phyloP scores from a whole-genome alignment of 2,888 invertebrate species.

The Eumacrocentrus americanus region DNA sequence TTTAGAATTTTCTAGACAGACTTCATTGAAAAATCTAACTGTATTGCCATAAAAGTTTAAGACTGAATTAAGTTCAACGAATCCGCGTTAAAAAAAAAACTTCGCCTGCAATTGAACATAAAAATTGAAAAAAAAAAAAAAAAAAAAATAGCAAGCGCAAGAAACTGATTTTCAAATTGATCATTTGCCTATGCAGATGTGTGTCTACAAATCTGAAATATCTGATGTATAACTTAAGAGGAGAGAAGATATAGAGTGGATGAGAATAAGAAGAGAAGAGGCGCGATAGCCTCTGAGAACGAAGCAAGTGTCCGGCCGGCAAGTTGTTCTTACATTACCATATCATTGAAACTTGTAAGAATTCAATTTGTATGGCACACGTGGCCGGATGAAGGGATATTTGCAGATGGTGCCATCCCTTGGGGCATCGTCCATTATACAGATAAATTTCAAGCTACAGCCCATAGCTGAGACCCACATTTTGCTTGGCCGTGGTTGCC shows the following conservation, averaged over 20 bases:
- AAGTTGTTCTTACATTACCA: slow-evolving; percentile 46
- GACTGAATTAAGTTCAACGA: too few species aligned
- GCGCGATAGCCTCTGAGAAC: background rate
- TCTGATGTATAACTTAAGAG: background rate
- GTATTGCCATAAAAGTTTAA: too few species aligned
- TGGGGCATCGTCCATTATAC: slow-evolving; percentile 43
- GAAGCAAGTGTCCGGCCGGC: slow-evolving; percentile 45
- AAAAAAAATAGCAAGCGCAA: too few species aligned
- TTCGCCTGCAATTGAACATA: background rate
- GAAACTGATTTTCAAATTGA: too few species aligned
- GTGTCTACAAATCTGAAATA: too few species aligned
- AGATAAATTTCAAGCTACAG: slow-evolving; percentile 40
- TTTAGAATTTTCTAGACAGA: background rate
- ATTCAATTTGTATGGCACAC: slow-evolving; percentile 48
- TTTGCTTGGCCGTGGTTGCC: slow-evolving; percentile 22
- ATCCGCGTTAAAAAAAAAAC: too few species aligned
- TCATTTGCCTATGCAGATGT: too few species aligned
- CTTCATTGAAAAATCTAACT: too few species aligned
- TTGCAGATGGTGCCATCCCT: slow-evolving; percentile 46
- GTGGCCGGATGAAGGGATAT: slow-evolving; percentile 47
- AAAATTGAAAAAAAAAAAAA: background rate
- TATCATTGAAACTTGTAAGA: slow-evolving; percentile 48
- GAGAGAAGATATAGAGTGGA: background rate
- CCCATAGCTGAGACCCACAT: slow-evolving; percentile 21
- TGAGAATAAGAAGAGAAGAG: background rate